phyloP scores from a whole-genome alignment of 2,113 vertebrate genomes.

The Oreamnos americanus region DNA sequence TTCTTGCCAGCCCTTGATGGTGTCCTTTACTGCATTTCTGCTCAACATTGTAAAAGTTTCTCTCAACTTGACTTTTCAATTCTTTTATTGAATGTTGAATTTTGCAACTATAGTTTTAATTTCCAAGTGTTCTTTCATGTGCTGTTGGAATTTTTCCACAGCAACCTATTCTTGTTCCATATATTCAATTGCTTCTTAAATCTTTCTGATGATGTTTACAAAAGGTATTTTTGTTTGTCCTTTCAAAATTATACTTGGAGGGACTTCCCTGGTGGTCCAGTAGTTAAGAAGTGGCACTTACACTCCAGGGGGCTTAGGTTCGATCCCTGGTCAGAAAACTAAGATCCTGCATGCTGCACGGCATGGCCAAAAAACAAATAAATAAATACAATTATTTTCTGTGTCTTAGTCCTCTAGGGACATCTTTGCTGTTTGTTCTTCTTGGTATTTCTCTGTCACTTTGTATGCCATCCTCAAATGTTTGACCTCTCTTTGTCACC shows the following conservation, averaged over 20 bases:
- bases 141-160: neutral
- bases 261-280: neutral
- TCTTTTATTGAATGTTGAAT: neutral
- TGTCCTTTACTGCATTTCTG: neutral
- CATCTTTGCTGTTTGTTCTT: neutral
- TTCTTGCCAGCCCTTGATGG: neutral
- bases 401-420: neutral
- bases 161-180: neutral
- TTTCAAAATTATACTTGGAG: neutral
- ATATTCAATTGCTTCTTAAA: neutral
- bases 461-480: neutral
- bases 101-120: neutral
- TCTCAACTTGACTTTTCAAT: neutral
- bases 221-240: neutral
- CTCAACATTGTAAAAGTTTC: neutral
- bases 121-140: neutral
- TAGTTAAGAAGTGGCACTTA: neutral
- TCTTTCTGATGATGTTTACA: neutral
- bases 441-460: neutral
- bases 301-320: neutral
- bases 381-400: neutral
- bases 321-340: neutral
- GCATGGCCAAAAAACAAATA: no score
- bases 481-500: neutral
- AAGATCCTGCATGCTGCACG: neutral